These are phyloP conservation scores for Hydraecia micacea DNA, from an alignment of 2,888 invertebrate species.

Conservation along the genomic window DNA sequence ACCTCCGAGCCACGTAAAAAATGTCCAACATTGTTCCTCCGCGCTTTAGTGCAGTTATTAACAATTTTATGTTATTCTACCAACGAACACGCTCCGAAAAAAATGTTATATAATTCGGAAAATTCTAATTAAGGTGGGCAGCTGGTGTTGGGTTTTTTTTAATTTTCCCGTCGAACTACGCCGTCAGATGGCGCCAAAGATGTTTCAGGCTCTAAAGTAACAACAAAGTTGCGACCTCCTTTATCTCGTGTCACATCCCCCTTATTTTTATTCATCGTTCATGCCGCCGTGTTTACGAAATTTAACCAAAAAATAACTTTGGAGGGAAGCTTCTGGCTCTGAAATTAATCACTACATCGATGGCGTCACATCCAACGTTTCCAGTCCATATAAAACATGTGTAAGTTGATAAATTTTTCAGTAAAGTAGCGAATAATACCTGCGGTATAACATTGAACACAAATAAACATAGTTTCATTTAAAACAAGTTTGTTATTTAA, in stretches of 20 bases:
- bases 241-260: slow-evolving; percentile 72
- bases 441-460: slow-evolving; percentile 39
- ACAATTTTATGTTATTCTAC: slow-evolving; percentile 71
- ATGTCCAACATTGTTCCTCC: slow-evolving; percentile 54
- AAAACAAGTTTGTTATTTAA: slow-evolving; percentile 71
- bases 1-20: slow-evolving; percentile 48
- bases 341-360: slow-evolving; percentile 42
- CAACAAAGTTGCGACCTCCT: slow-evolving; percentile 78
- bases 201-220: slow-evolving; percentile 77
- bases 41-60: slow-evolving; percentile 70
- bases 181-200: slow-evolving; percentile 84
- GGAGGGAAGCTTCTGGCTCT: slow-evolving; percentile 2
- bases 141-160: slow-evolving; percentile 85
- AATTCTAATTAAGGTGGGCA: slow-evolving; percentile 88
- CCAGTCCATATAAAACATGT: slow-evolving; percentile 20
- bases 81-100: slow-evolving; percentile 74
- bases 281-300: slow-evolving; percentile 60
- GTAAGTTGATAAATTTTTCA: slow-evolving; percentile 24
- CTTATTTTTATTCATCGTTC: slow-evolving; percentile 67
- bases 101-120: slow-evolving; percentile 85
- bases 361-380: slow-evolving; percentile 21
- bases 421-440: slow-evolving; percentile 36
- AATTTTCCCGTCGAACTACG: slow-evolving; percentile 85
- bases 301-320: slow-evolving; percentile 39
- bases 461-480: slow-evolving; percentile 62